Base-by-base conservation (phyloP, 1,140 invertebrate genomes). In the Diabrotica virgifera region DNA sequence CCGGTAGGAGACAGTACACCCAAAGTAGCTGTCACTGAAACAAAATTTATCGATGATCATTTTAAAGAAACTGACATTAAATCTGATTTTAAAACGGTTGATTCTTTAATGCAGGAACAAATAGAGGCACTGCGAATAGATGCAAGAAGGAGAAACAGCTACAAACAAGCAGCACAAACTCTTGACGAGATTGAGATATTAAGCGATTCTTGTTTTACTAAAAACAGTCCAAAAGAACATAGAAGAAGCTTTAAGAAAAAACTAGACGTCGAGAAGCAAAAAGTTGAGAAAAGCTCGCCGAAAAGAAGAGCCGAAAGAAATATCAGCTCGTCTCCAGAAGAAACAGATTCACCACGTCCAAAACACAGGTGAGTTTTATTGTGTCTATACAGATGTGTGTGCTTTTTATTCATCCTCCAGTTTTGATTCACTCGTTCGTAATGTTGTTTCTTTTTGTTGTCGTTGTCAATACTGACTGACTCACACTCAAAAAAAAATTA, bases 81-180 rank as follows among this genome's bases (percentile, higher is more conserved):
- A 62, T 14, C 11, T 12, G 68, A 72, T 62, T 67, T 71, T 64
- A 75, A 76, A 71, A 72, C 67, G 38, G 64, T 73, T 5, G 74
- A 77, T 8, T 69, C 59, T 50, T 56, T 77, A 12, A 78, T 77
- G 75, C 68, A 76, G 6, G 71, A 78, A 57, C 76, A 78, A 57
- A 63, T 77, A 6, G 74, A 77, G 54, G 71, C 72, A n/a, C 59
- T 78, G 37, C 71, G 73, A 59, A 14, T 70, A 7, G 77, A 78
- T 56, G 72, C 75, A 0, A 63, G 69, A 35, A 51, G 77, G 24
- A 55, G 76, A 46, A 76, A 78, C 58, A 78, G 77, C 60, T 77
- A 78, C 52, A 77, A 77, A 67, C 71, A 70, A 6, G 73, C 74
- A 8, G 75, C 76, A 46, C 69, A 70, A 36, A 74, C 76, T 61